Percentiles rank a stretch among this genome's conserved stretches.
These are phyloP conservation scores for Grallaria varia DNA, from an alignment of 2,113 vertebrate species.

Conservation along the genomic window DNA sequence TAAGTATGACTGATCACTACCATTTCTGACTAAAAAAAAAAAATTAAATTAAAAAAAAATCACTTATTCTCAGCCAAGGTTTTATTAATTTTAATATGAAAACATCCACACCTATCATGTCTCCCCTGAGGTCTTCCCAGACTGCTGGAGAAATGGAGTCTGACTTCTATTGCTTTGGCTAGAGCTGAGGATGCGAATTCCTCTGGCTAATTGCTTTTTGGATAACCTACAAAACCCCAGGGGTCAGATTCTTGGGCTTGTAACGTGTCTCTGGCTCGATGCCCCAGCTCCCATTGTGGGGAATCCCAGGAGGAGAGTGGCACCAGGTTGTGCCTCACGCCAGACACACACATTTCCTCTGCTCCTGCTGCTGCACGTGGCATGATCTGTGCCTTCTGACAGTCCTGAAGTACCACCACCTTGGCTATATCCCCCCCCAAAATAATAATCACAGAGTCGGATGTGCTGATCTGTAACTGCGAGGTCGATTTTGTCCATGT, in stretches of 20 bases:
- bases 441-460: not conserved
- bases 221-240: conserved; percentile 23
- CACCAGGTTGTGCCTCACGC: not conserved
- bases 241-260: not conserved
- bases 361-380: not conserved
- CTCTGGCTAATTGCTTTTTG: conserved; percentile 29
- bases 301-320: not conserved
- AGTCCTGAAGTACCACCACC: not conserved
- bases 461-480: rapidly evolving
- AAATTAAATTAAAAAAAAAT: not conserved
- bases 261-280: rapidly evolving
- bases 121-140: not conserved
- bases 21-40: not conserved
- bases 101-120: conserved; percentile 38
- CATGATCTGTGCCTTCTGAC: not conserved
- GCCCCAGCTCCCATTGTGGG: rapidly evolving
- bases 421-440: not conserved
- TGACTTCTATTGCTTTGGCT: not conserved
- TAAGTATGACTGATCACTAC: not conserved
- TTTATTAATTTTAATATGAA: conserved; percentile 50
- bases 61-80: not conserved
- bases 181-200: not conserved
- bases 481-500: not conserved
- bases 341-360: not conserved
- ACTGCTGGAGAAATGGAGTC: not conserved